Percentiles rank a stretch among this genome's conserved stretches.
Evolutionary conservation across 2,888 invertebrate genomes (phyloP).

Genomic region (Rhaphigaster nebulosa): DNA sequence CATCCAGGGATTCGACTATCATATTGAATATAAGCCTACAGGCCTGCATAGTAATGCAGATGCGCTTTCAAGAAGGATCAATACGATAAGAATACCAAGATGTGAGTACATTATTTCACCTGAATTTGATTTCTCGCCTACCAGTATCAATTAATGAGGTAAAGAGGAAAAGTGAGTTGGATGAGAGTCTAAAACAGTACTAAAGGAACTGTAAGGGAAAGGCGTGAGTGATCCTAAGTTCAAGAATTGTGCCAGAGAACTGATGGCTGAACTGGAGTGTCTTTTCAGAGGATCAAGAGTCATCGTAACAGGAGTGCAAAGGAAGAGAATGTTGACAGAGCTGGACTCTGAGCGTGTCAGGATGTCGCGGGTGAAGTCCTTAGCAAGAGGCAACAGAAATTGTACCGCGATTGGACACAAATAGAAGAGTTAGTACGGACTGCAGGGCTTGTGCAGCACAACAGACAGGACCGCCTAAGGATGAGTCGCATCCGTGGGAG

Average conservation of each 20-base stretch:
- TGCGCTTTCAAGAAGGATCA: too few relatives aligned
- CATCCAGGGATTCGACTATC: too few relatives aligned
- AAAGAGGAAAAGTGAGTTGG: too few relatives aligned
- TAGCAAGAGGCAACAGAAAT: conserved; percentile 43
- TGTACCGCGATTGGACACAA: conserved; percentile 52
- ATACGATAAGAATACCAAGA: too few relatives aligned
- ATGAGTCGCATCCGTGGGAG: neutral
- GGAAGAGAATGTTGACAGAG: conserved; percentile 31
- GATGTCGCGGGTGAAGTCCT: conserved; percentile 56
- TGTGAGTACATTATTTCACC: too few relatives aligned
- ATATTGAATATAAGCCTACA: too few relatives aligned
- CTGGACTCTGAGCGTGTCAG: conserved; percentile 39
- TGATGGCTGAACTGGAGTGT: neutral
- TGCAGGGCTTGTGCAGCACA: conserved; percentile 27
- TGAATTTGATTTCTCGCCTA: too few relatives aligned
- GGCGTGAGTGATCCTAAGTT: neutral
- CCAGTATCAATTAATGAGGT: too few relatives aligned
- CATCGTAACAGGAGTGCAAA: conserved; percentile 28
- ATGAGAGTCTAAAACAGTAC: too few relatives aligned
- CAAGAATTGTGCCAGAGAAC: neutral
- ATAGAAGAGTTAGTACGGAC: neutral
- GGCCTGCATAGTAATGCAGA: too few relatives aligned
- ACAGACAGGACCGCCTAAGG: neutral
- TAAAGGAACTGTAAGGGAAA: neutral
- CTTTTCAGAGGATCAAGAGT: conserved; percentile 55